These are phyloP conservation scores for Agrotis exclamationis DNA, from an alignment of 2,888 invertebrate species.

Conservation along the genomic window DNA sequence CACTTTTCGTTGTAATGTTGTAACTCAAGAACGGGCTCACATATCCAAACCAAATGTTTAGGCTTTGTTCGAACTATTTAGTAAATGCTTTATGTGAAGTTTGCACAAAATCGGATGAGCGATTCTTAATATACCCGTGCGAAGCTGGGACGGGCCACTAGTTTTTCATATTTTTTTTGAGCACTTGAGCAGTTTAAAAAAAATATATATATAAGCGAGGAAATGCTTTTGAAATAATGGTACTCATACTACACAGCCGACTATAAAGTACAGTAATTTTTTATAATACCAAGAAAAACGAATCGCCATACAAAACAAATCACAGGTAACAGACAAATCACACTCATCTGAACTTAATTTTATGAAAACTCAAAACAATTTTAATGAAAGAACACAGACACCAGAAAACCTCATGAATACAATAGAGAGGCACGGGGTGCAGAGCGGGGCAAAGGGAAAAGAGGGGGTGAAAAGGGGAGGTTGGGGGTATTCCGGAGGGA, in stretches of 20 bases:
- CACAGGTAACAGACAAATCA: conserved; percentile 31
- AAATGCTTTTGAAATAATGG: neutral
- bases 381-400: conserved; percentile 67
- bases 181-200: no score
- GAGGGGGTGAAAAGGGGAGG: conserved; percentile 36
- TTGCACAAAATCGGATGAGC: no score
- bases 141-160: no score
- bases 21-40: no score
- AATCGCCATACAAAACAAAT: conserved; percentile 9
- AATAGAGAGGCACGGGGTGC: conserved; percentile 63
- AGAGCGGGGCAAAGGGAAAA: conserved; percentile 28
- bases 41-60: no score
- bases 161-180: no score
- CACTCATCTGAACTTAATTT: conserved; percentile 39
- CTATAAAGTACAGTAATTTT: neutral
- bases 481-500: conserved; percentile 44
- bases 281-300: neutral
- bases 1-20: no score
- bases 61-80: no score
- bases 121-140: no score
- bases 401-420: conserved; percentile 65
- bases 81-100: no score
- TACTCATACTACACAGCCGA: no score
- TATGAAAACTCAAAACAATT: conserved; percentile 63
- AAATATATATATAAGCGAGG: no score